phyloP scores from a whole-genome alignment of 2,888 invertebrate species.

The Eupithecia insigniata region DNA sequence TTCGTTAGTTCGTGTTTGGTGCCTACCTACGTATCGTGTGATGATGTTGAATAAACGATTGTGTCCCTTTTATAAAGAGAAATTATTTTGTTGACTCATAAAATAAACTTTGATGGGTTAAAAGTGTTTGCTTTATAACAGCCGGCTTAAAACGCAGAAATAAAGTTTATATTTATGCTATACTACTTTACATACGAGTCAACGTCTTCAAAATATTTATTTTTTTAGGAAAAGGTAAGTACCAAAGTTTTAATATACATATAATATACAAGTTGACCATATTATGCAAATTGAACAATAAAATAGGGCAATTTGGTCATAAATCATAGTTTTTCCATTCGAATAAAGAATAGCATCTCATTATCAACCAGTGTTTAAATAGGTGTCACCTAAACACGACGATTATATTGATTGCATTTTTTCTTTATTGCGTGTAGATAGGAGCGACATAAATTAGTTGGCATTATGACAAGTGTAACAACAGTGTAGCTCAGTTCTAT shows the following conservation, averaged over 20 bases:
- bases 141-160: slow-evolving; percentile 15
- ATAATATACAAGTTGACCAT: slow-evolving; percentile 33
- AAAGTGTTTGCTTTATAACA: slow-evolving; percentile 27
- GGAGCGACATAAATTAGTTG: slow-evolving; percentile 64
- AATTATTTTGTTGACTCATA: slow-evolving; percentile 46
- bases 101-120: slow-evolving; percentile 40
- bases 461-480: slow-evolving; percentile 54
- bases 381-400: slow-evolving; percentile 38
- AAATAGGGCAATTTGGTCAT: slow-evolving; percentile 50
- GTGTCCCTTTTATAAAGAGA: slow-evolving; percentile 40
- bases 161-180: slow-evolving; percentile 7
- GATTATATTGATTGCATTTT: slow-evolving; percentile 55
- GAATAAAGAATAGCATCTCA: slow-evolving; percentile 57
- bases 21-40: slow-evolving; percentile 43
- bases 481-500: slow-evolving; percentile 50
- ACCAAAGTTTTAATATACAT: too few relatives aligned
- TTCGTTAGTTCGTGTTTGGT: slow-evolving; percentile 52
- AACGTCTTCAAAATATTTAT: not conserved
- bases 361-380: slow-evolving; percentile 56
- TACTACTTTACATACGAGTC: too few relatives aligned
- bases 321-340: slow-evolving; percentile 61
- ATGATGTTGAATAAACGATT: slow-evolving; percentile 44
- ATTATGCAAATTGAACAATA: slow-evolving; percentile 59
- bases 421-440: slow-evolving; percentile 53
- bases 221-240: too few relatives aligned